phyloP scores from a whole-genome alignment of 2,888 invertebrate species.

The Caenorhabditis afra region DNA sequence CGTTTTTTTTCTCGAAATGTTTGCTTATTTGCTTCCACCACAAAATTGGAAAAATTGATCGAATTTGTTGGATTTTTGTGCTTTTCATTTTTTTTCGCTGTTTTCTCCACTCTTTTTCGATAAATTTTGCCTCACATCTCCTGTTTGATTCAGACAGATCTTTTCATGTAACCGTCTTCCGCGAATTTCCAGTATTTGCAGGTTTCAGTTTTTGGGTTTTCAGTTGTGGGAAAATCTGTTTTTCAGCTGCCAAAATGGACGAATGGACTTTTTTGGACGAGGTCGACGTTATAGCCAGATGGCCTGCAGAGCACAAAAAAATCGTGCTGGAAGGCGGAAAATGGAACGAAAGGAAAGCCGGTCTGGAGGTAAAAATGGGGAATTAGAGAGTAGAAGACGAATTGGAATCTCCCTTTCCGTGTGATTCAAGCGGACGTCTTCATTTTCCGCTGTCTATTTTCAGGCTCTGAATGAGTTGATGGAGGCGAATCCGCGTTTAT shows the following conservation, averaged over 20 bases:
- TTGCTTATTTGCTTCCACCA: slow-evolving; percentile 16
- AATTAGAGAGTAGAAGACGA: too few species aligned
- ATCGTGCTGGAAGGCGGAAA: slow-evolving; percentile 60
- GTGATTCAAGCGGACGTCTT: too few species aligned
- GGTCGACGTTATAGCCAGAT: slow-evolving; percentile 61
- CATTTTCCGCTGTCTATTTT: too few species aligned
- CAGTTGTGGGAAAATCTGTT: too few species aligned
- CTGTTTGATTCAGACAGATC: neutral
- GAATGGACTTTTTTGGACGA: slow-evolving; percentile 65
- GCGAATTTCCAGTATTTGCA: slow-evolving; percentile 14
- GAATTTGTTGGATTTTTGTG: slow-evolving; percentile 4
- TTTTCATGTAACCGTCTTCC: slow-evolving; percentile 9
- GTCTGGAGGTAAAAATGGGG: slow-evolving; percentile 61
- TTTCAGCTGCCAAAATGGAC: slow-evolving; percentile 30
- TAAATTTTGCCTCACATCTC: neutral
- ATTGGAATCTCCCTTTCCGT: too few species aligned
- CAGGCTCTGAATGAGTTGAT: slow-evolving; percentile 61
- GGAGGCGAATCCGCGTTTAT: slow-evolving; percentile 65
- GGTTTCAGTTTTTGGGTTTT: neutral
- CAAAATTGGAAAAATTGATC: slow-evolving; percentile 9
- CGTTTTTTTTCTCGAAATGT: slow-evolving; percentile 5
- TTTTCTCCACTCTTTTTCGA: slow-evolving; percentile 1
- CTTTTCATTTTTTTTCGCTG: neutral
- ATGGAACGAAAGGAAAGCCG: slow-evolving; percentile 68
- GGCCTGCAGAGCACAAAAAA: slow-evolving; percentile 58